Conservation (phyloP, 2,888 invertebrate genomes). For the Bellardia bayeri region DNA sequence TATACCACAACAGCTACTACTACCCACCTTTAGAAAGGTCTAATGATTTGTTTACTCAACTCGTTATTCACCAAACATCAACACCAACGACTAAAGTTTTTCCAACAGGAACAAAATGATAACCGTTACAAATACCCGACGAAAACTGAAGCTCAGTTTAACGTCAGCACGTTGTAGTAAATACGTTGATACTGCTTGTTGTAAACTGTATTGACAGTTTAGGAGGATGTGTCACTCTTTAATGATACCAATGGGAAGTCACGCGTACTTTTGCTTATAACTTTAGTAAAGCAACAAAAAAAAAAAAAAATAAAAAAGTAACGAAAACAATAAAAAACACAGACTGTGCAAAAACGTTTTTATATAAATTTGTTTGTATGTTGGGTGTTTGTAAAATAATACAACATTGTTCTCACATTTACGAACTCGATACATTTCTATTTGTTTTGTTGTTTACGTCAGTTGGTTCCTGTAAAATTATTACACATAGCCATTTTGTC, state of each 20-base stretch:
- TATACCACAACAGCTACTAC: background rate
- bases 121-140: slow-evolving; percentile 21
- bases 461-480: background rate
- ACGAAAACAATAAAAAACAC: background rate
- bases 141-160: slow-evolving; percentile 30
- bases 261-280: slow-evolving; percentile 79
- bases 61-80: slow-evolving; percentile 4
- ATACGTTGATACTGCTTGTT: slow-evolving; percentile 24
- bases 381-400: background rate
- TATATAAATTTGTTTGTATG: background rate
- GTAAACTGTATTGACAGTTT: slow-evolving; percentile 58
- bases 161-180: slow-evolving; percentile 55
- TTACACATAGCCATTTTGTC: background rate
- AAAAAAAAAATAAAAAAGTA: background rate
- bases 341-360: slow-evolving; percentile 25
- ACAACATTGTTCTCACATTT: background rate
- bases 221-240: slow-evolving; percentile 79
- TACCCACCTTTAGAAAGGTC: slow-evolving; percentile 22
- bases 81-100: background rate
- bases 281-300: background rate
- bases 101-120: slow-evolving; percentile 15
- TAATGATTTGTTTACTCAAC: slow-evolving; percentile 32
- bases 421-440: slow-evolving; percentile 1
- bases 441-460: background rate
- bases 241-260: slow-evolving; percentile 80